A percentile compares a stretch with the other conserved stretches of the same genome.
Evolutionary conservation across 1,140 invertebrate genomes (phyloP).

Genomic region (Pachyrhynchus sulphureomaculatus): DNA sequence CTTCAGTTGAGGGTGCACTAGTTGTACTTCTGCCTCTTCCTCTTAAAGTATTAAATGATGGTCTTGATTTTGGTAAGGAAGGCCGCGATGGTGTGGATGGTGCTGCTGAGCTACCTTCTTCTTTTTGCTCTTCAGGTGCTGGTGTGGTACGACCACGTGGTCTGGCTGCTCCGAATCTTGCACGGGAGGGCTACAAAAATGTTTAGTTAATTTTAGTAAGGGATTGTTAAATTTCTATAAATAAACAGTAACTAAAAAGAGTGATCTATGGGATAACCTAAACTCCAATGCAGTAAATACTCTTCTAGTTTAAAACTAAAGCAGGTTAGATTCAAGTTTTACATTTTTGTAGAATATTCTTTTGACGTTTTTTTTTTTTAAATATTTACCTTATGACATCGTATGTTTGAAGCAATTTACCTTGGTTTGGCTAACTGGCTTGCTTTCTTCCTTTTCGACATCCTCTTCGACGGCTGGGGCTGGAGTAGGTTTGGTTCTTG

Average conservation of each 20-base stretch:
- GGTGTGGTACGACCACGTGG: slow-evolving; percentile 39
- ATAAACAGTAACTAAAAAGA: no score
- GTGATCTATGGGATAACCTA: no score
- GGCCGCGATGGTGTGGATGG: slow-evolving; percentile 35
- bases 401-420: no score
- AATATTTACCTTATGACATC: no score
- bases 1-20: slow-evolving; percentile 47
- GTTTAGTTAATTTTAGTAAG: no score
- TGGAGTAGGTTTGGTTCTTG: slow-evolving; percentile 38
- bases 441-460: slow-evolving; percentile 52
- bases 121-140: slow-evolving; percentile 33
- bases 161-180: slow-evolving; percentile 41
- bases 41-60: slow-evolving; percentile 56
- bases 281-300: no score
- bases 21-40: slow-evolving; percentile 52
- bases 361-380: no score
- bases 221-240: no score
- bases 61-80: slow-evolving; percentile 55
- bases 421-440: slow-evolving; percentile 48
- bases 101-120: slow-evolving; percentile 31
- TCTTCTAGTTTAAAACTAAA: no score
- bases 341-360: no score
- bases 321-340: no score
- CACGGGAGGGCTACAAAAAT: slow-evolving; percentile 21
- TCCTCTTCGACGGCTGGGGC: slow-evolving; percentile 45